Evolutionary conservation across 2,797 vertebrate genomes (phyloP).

Genomic region (Oryzias sinensis): DNA sequence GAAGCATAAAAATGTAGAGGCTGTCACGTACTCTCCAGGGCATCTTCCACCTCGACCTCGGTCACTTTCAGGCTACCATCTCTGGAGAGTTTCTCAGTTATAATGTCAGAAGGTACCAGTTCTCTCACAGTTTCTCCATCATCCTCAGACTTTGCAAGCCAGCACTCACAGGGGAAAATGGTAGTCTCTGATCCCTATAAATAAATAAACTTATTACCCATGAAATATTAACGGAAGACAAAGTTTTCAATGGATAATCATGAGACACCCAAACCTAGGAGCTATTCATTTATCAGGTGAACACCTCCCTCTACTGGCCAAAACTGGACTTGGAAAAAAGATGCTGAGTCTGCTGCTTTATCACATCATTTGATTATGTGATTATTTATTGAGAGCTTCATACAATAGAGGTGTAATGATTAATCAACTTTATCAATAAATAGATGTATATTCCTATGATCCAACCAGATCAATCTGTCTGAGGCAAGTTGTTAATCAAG

Average conservation of each 20-base stretch:
- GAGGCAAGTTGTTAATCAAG: no score
- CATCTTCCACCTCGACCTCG: constrained; percentile 91
- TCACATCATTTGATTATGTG: neutral
- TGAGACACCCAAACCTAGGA: constrained; percentile 1
- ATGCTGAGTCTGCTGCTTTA: neutral
- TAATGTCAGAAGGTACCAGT: constrained; percentile 92
- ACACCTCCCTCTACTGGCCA: constrained; percentile 63
- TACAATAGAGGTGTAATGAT: neutral
- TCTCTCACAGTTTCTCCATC: constrained; percentile 92
- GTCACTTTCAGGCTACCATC: constrained; percentile 91
- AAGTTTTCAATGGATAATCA: neutral
- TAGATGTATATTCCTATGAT: no score
- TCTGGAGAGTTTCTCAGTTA: constrained; percentile 89
- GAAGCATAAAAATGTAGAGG: constrained; percentile 5
- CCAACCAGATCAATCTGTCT: no score
- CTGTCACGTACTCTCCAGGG: constrained; percentile 87
- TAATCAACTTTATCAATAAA: no score
- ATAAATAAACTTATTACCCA: neutral
- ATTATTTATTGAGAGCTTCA: neutral
- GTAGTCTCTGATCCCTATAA: constrained; percentile 89
- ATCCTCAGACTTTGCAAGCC: constrained; percentile 94
- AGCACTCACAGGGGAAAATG: constrained; percentile 91
- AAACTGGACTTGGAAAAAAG: constrained; percentile 11
- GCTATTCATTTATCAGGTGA: constrained; percentile 28
- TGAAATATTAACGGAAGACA: no score